A percentile compares a stretch with the other conserved stretches of the same genome.
Evolutionary conservation across 2,113 vertebrate species (phyloP).

Genomic region (Amblyornis subalaris): DNA sequence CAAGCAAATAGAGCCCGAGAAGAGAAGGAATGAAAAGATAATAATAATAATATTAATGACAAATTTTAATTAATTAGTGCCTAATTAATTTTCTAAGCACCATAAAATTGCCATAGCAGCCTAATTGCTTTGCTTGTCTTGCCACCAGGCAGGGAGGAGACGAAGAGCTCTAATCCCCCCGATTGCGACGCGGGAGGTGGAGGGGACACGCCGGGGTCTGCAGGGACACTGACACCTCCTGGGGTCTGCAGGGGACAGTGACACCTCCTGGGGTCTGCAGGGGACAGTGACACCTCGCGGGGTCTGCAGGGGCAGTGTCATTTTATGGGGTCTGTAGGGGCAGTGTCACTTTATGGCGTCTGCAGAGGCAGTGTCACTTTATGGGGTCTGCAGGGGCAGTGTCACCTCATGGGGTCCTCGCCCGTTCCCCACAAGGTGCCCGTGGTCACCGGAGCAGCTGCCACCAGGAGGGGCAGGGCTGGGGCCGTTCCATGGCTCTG

Average conservation of each 20-base stretch:
- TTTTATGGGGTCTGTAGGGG: background rate
- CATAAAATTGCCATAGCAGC: conserved; percentile 53
- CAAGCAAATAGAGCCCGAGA: background rate
- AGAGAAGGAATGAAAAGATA: background rate
- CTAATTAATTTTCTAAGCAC: conserved; percentile 52
- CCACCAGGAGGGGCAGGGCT: background rate
- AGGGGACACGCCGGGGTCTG: background rate
- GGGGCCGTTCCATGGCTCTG: background rate
- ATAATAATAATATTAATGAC: conserved; percentile 11
- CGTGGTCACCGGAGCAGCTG: background rate
- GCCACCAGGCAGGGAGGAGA: conserved; percentile 18
- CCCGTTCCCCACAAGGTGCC: accelerated
- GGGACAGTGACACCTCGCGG: too few species aligned
- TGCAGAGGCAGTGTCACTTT: too few species aligned
- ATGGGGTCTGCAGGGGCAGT: background rate
- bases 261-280: too few species aligned
- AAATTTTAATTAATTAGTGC: conserved; percentile 8
- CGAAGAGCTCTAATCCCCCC: background rate
- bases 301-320: too few species aligned
- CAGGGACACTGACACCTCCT: too few species aligned
- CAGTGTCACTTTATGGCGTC: background rate
- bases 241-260: too few species aligned
- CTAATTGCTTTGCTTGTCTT: conserved; percentile 33
- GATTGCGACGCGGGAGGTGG: background rate
- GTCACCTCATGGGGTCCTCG: background rate